phyloP scores from a whole-genome alignment of 2,888 invertebrate species.

The Nephrotoma guestfalica region DNA sequence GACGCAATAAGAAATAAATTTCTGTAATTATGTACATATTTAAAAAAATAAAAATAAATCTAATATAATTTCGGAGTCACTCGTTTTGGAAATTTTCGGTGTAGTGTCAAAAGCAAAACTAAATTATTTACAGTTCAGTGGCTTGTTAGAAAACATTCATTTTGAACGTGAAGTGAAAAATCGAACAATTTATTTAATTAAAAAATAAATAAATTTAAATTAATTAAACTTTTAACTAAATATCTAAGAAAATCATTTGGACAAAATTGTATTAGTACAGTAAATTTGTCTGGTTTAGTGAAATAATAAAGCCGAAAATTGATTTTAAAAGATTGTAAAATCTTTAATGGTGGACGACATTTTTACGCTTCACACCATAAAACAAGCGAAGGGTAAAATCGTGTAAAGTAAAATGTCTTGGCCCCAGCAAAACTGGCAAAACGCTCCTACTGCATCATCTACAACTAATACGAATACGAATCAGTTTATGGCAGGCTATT shows the following conservation, averaged over 20 bases:
- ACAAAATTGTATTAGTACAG: neutral
- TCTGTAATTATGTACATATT: neutral
- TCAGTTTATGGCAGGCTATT: slow-evolving; percentile 9
- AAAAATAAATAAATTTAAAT: neutral
- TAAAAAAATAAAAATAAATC: neutral
- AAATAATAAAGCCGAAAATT: neutral
- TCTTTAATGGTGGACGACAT: neutral
- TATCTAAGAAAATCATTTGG: neutral
- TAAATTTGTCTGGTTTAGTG: neutral
- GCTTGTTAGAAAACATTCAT: neutral
- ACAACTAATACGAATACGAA: neutral
- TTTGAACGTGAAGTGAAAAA: neutral
- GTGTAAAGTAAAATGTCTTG: slow-evolving; percentile 3
- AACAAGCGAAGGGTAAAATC: neutral
- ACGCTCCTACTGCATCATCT: neutral
- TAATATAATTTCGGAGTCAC: neutral
- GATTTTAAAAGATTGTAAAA: neutral
- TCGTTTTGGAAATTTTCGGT: neutral
- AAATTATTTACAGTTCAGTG: neutral
- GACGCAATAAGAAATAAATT: neutral
- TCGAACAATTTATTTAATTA: neutral
- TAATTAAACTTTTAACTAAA: neutral
- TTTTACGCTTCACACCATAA: neutral
- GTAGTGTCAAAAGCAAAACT: neutral
- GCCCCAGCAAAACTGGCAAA: slow-evolving; percentile 5